Base-by-base conservation (phyloP, 2,797 vertebrate species). In the Rhinatrema bivittatum region DNA sequence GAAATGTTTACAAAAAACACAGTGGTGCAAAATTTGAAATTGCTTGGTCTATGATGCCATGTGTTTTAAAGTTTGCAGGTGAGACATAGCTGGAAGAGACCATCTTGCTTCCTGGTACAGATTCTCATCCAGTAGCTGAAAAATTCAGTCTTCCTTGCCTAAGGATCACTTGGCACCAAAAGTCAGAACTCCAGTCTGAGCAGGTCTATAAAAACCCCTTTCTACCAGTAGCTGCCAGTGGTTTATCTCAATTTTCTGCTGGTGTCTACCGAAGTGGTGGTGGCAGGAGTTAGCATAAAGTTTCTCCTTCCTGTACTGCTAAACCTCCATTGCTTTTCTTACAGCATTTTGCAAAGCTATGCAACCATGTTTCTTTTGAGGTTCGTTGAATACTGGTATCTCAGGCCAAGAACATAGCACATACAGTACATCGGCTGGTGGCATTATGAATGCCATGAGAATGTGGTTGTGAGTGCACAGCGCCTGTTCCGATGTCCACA, bases 1-100 rank as follows among this genome's bases (percentile, higher is more conserved):
- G 65, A 79, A 61, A 72, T 66, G 53, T 67, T 53, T 66, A 69
- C 66, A 65, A 75, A 70, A 69, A 72, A 76, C 76, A 79, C 66
- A 76, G 73, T 68, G 75, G 68, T 74, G 61, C 60, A 68, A 63
- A 68, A 57, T 59, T 46, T 56, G 56, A 50, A 62, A 32, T 68
- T 62, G 59, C 64, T 73, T 76, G 70, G 62, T 71, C 72, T 68
- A 29, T 49, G 6, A 27, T 31, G 1, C 50, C 25, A 33, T 25
- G 50, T 53, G 42, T 57, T 61, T 53, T 7, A 10, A 55, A 60
- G 43, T 46, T 34, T 40, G 33, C 14, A 70, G 58, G 46, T 25
- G 10, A 36, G 47, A 44, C 36, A 46, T 46, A 32, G 16, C 40
- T 43, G 42, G 65, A 64, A 56, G 60, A 58, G 53, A 58, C 46